A percentile compares a stretch with the other conserved stretches of the same genome.
Conservation (phyloP, 2,113 vertebrate species). For the Anoplopoma fimbria region DNA sequence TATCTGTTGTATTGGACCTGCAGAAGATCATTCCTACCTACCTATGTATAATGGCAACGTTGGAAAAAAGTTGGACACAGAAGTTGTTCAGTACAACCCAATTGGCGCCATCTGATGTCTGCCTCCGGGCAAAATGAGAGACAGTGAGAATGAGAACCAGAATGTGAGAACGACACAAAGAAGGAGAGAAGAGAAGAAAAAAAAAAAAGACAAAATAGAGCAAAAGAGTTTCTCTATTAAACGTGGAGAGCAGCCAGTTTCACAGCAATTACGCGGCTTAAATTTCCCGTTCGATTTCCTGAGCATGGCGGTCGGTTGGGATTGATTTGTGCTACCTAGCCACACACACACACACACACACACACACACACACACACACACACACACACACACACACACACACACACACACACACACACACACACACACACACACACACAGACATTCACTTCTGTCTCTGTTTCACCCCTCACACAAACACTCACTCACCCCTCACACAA, state of each 20-base stretch:
- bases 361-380: constrained; percentile 36
- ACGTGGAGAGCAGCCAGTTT: constrained; percentile 46
- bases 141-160: background rate
- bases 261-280: constrained; percentile 63
- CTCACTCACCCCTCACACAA: background rate
- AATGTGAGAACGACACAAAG: background rate
- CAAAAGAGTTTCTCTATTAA: constrained; percentile 48
- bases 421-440: constrained; percentile 32
- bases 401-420: constrained; percentile 40
- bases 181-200: background rate
- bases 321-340: constrained; percentile 60
- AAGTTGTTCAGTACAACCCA: background rate
- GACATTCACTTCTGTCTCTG: constrained; percentile 33
- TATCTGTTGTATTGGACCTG: background rate
- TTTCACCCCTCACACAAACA: constrained; percentile 18
- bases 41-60: background rate
- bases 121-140: background rate
- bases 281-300: constrained; percentile 77
- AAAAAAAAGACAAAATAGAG: too few relatives aligned
- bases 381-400: background rate
- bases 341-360: constrained; percentile 20
- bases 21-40: background rate
- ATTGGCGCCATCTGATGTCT: background rate
- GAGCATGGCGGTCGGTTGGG: constrained; percentile 45
- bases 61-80: too few relatives aligned